phyloP scores from a whole-genome alignment of 2,113 vertebrate genomes.

The Arvicanthis niloticus region DNA sequence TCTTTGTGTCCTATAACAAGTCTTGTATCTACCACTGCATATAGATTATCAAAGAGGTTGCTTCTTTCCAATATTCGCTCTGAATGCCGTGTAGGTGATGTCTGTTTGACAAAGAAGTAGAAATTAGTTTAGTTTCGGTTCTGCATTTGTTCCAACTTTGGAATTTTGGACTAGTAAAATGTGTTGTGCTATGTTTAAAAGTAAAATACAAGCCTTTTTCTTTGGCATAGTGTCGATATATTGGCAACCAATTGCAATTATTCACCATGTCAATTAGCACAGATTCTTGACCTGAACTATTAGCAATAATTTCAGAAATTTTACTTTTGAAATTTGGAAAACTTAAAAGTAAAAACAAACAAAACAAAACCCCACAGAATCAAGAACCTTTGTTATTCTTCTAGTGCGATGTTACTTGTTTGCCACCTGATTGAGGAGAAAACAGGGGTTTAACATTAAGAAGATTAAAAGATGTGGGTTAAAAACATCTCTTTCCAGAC shows the following conservation, averaged over 20 bases:
- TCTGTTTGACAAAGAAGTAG: slow-evolving; percentile 59
- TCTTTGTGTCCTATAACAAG: not conserved
- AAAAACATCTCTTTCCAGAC: not conserved
- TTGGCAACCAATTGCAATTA: not conserved
- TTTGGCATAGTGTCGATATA: not conserved
- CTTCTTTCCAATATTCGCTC: slow-evolving; percentile 16
- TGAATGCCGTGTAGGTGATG: slow-evolving; percentile 77
- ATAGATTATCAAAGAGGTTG: slow-evolving; percentile 54
- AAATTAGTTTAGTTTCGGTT: slow-evolving; percentile 19
- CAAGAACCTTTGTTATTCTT: slow-evolving; percentile 21
- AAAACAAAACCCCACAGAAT: not conserved
- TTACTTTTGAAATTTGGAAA: slow-evolving; percentile 62
- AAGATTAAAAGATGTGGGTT: not conserved
- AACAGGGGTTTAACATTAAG: slow-evolving; percentile 22
- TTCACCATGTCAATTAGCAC: not conserved
- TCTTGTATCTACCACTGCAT: slow-evolving; percentile 58
- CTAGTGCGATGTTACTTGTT: not conserved
- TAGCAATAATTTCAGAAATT: slow-evolving; percentile 35
- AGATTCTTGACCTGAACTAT: slow-evolving; percentile 16
- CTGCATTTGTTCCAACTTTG: not conserved
- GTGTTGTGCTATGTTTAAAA: not conserved
- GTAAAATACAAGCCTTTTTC: not conserved
- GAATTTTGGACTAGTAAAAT: slow-evolving; percentile 31
- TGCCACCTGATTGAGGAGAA: not conserved
- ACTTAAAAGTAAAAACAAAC: slow-evolving; percentile 25